These are phyloP conservation scores for Epinotia nisella DNA, from an alignment of 2,888 invertebrate genomes.

Conservation along the genomic window DNA sequence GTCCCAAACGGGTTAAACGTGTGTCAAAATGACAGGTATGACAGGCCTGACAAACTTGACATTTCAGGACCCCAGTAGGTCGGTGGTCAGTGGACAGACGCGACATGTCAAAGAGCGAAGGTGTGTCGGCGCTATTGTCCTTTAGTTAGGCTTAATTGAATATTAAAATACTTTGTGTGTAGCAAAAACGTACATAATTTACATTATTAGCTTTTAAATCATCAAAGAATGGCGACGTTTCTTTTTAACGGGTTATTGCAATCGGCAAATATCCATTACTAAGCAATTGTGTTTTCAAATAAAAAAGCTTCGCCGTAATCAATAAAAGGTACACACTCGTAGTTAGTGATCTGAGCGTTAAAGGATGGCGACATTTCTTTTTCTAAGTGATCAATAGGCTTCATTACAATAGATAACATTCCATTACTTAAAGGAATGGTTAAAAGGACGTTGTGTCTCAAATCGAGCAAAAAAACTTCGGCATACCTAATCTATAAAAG, in stretches of 20 bases:
- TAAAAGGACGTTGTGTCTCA: neutral
- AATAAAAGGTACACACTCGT: neutral
- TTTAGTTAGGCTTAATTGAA: neutral
- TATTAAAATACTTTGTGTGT: neutral
- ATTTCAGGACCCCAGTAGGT: slow-evolving; percentile 11
- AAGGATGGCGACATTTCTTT: neutral
- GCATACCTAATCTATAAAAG: neutral
- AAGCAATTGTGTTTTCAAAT: neutral
- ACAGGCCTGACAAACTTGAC: slow-evolving; percentile 19
- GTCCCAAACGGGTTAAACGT: slow-evolving; percentile 3
- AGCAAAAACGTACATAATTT: neutral
- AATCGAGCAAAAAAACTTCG: neutral
- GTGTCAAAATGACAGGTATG: slow-evolving; percentile 15
- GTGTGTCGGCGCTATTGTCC: neutral
- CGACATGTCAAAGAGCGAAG: slow-evolving; percentile 24
- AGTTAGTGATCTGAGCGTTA: neutral
- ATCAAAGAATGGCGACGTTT: neutral
- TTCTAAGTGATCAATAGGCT: neutral
- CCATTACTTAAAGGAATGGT: neutral
- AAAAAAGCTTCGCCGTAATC: neutral
- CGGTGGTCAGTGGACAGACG: neutral
- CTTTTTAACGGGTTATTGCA: neutral
- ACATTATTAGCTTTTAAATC: neutral
- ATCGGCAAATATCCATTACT: neutral
- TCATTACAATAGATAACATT: neutral